These are phyloP conservation scores for Dryobota labecula DNA, from an alignment of 2,888 invertebrate genomes.

Conservation along the genomic window DNA sequence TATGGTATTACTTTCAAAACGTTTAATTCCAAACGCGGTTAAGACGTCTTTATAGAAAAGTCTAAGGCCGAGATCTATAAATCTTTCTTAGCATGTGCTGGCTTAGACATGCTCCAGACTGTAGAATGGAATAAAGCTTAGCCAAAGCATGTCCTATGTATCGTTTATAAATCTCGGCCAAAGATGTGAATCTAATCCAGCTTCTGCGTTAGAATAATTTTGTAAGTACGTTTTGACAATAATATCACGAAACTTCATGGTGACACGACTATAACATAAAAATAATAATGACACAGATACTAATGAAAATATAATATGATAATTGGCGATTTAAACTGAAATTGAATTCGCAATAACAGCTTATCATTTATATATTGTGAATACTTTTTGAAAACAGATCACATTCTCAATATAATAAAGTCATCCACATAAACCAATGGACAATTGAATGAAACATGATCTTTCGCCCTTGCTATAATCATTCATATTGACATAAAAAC, in stretches of 20 bases:
- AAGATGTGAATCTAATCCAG: neutral
- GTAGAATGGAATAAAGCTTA: neutral
- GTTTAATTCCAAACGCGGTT: neutral
- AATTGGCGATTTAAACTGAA: neutral
- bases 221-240: constrained; percentile 21
- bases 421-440: constrained; percentile 8
- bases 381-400: neutral
- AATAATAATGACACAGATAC: neutral
- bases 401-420: neutral
- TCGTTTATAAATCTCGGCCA: neutral
- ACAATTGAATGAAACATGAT: neutral
- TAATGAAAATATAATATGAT: constrained; percentile 9
- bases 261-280: constrained; percentile 15
- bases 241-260: constrained; percentile 9
- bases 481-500: neutral
- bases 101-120: neutral
- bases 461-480: neutral
- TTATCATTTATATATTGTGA: neutral
- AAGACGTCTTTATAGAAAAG: neutral
- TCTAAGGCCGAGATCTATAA: neutral
- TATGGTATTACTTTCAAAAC: constrained; percentile 37
- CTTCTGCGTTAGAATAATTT: neutral
- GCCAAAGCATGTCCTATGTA: neutral
- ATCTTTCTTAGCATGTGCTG: neutral
- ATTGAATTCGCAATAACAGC: neutral